phyloP scores from a whole-genome alignment of 1,140 invertebrate species.

The Eupristina koningsbergeri region DNA sequence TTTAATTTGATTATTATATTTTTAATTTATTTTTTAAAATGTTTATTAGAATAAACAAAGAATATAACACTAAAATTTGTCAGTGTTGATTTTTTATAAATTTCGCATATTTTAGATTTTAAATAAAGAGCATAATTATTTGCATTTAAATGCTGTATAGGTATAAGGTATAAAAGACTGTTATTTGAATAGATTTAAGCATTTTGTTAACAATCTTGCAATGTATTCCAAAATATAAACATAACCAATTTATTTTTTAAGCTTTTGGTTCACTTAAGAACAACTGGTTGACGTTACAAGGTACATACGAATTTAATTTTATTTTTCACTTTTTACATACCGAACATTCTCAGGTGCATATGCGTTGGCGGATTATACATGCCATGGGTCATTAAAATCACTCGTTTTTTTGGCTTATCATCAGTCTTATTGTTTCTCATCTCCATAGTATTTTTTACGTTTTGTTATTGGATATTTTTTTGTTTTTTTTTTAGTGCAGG shows the following conservation, averaged over 20 bases:
- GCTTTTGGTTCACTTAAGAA: neutral
- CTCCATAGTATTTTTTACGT: neutral
- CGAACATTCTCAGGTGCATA: conserved; percentile 98
- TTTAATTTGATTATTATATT: too few relatives aligned
- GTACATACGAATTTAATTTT: neutral
- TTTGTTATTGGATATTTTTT: neutral
- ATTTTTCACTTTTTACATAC: conserved; percentile 75
- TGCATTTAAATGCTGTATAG: too few relatives aligned
- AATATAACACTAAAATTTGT: too few relatives aligned
- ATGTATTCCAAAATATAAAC: neutral
- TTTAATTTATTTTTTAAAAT: too few relatives aligned
- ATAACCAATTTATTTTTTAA: neutral
- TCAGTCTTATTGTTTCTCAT: conserved; percentile 35
- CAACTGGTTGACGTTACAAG: neutral
- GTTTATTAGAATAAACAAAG: too few relatives aligned
- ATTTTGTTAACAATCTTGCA: neutral
- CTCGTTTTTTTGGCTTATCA: conserved; percentile 77
- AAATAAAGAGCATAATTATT: too few relatives aligned
- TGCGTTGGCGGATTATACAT: conserved; percentile 97
- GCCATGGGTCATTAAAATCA: conserved; percentile 92
- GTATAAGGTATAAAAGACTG: neutral
- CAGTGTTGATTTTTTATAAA: too few relatives aligned
- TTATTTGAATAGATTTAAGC: neutral
- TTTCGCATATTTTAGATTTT: too few relatives aligned
- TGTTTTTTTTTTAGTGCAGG: neutral